A percentile compares a stretch with the other conserved stretches of the same genome.
phyloP scores from a whole-genome alignment of 2,888 invertebrate genomes.

The Desoria tigrina region DNA sequence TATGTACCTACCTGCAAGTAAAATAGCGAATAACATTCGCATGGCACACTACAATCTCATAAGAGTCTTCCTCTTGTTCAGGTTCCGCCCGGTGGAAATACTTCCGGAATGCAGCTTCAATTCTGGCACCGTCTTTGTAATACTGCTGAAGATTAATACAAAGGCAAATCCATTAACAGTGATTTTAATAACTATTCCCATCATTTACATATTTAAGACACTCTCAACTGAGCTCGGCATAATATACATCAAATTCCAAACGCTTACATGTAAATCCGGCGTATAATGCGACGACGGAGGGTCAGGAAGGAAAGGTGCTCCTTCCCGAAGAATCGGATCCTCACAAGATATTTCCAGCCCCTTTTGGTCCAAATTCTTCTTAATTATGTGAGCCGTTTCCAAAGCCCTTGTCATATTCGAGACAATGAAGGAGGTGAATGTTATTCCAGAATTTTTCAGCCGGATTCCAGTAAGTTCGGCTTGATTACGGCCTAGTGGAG shows the following conservation, averaged over 20 bases:
- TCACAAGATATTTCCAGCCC: conserved; percentile 62
- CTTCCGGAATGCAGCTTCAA: conserved; percentile 91
- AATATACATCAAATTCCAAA: conserved; percentile 33
- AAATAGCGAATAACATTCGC: conserved; percentile 97
- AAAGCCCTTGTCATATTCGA: conserved; percentile 93
- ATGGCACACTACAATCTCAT: conserved; percentile 92
- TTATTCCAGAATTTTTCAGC: conserved; percentile 72
- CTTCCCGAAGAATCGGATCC: conserved; percentile 82
- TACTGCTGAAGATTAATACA: conserved; percentile 87
- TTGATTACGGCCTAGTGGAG: conserved; percentile 75
- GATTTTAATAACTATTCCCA: background rate
- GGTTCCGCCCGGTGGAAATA: conserved; percentile 88
- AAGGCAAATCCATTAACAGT: no score
- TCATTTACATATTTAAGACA: background rate
- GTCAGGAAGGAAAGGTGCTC: conserved; percentile 91
- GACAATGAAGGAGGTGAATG: conserved; percentile 76
- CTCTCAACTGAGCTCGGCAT: no score
- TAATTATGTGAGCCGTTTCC: conserved; percentile 84
- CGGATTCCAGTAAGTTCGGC: conserved; percentile 80
- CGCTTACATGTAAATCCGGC: conserved; percentile 75
- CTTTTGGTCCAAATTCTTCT: conserved; percentile 54
- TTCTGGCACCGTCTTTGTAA: conserved; percentile 86
- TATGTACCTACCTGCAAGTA: conserved; percentile 72
- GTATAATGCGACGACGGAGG: conserved; percentile 82
- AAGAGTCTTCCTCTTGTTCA: conserved; percentile 76